Base-by-base conservation (phyloP, 1,140 invertebrate genomes). In the Macrocentrus cingulum region DNA sequence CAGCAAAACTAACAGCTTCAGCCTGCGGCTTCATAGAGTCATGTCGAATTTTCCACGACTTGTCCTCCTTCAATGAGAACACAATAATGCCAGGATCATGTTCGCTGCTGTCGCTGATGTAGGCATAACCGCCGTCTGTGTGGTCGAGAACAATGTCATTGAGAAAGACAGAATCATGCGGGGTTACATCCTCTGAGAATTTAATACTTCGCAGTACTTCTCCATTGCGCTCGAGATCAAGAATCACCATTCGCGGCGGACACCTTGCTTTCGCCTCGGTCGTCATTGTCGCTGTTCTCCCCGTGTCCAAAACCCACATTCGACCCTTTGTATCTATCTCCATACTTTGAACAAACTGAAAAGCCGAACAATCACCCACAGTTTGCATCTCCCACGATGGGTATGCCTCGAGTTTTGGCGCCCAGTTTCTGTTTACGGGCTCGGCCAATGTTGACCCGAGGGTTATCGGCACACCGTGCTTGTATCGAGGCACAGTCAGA, bases 231-330 rank as follows among this genome's bases (percentile, higher is more conserved):
- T 87, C 86, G 1, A 89, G 71, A 65, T 89, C 84, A 22, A 88
- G 80, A n/a, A 89, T 79, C 0, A 88, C 82, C 7, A 90, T 65
- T 52, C 87, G 84, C 0, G 87, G 84, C 1, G 84, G 83, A 65
- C 88, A 90, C 18, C 67, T 69, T 11, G 73, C 70, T 25, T 77
- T 79, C 0, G 74, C 66, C 0, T 82, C 66, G 8, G 67, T 41
- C 0, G 74, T 81, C 41, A 83, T 62, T 8, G 82, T 82, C 0
- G 75, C 79, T 0, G 84, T 77, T 5, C 84, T 76, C 0, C 87
- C 87, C 11, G 84, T 83, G 63, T 90, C 88, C 36, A 89, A 64
- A 1, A 88, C 82, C 88, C 88, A 90, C 84, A 90, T 85, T 0
- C 86, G 73, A 2, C 86, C 87, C 18, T 80, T 75, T 0, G 80